phyloP scores from a whole-genome alignment of 2,113 vertebrate genomes.

The Argyrosomus japonicus region DNA sequence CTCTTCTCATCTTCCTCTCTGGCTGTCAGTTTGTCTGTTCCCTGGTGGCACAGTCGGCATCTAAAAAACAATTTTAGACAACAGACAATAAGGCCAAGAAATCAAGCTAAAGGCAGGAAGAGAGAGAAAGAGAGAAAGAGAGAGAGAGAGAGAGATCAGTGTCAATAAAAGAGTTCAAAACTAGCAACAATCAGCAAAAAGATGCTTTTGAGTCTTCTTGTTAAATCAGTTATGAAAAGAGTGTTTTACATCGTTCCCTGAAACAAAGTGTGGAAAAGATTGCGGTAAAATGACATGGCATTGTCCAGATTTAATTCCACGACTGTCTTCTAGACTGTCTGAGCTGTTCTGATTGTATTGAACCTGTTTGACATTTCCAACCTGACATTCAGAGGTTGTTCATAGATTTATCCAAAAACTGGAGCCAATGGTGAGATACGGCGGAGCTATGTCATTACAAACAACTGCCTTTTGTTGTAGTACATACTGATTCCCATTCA shows the following conservation, averaged over 20 bases:
- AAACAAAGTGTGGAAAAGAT: not conserved
- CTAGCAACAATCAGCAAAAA: not conserved
- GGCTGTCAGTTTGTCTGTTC: slow-evolving; percentile 53
- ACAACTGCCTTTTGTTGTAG: not conserved
- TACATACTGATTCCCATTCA: not conserved
- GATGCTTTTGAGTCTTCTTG: not conserved
- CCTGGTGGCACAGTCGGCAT: slow-evolving; percentile 40
- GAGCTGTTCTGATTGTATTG: not conserved
- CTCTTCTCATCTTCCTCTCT: slow-evolving; percentile 28
- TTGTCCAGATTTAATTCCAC: not conserved
- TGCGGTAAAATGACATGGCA: not conserved
- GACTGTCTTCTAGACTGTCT: not conserved
- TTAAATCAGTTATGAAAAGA: not conserved
- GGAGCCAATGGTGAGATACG: not conserved
- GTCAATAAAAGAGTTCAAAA: not conserved
- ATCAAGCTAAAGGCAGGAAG: slow-evolving; percentile 27
- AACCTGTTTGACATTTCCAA: slow-evolving; percentile 1
- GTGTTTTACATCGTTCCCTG: not conserved
- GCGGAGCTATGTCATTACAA: not conserved
- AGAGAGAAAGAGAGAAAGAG: not conserved
- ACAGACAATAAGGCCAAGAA: slow-evolving; percentile 45
- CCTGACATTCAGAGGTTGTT: not conserved
- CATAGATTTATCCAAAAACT: slow-evolving; percentile 8
- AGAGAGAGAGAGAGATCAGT: not conserved
- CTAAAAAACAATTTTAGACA: slow-evolving; percentile 50